Percentiles rank a stretch among this genome's conserved stretches.
These are phyloP conservation scores for Helicoverpa zea DNA, from an alignment of 1,140 invertebrate species.

Conservation along the genomic window DNA sequence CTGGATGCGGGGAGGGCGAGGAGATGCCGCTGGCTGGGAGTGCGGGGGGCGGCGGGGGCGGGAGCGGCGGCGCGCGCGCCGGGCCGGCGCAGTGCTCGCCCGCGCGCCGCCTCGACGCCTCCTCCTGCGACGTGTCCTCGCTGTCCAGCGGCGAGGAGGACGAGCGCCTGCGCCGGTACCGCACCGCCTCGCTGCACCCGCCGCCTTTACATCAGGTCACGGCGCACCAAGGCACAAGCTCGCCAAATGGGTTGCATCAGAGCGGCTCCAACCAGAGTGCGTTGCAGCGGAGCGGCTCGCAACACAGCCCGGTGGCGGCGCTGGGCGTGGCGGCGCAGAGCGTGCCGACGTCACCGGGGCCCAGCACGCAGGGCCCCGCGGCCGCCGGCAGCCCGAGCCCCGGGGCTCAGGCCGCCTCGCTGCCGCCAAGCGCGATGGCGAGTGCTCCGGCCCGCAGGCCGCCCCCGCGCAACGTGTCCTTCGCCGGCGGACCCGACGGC, in stretches of 20 bases:
- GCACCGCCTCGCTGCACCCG: constrained; percentile 70
- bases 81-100: constrained; percentile 82
- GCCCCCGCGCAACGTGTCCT: constrained; percentile 81
- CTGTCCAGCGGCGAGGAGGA: constrained; percentile 83
- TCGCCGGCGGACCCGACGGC: constrained; percentile 77
- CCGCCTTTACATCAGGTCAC: constrained; percentile 51
- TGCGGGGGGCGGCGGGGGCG: constrained; percentile 62
- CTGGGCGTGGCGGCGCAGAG: constrained; percentile 22
- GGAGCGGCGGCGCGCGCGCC: constrained; percentile 59
- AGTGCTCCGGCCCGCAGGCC: constrained; percentile 60
- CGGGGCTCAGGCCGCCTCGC: constrained; percentile 1
- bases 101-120: constrained; percentile 79
- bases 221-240: constrained; percentile 41
- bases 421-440: constrained; percentile 21
- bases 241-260: constrained; percentile 28
- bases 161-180: constrained; percentile 79
- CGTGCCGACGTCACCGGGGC: constrained; percentile 1
- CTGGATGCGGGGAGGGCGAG: constrained; percentile 78
- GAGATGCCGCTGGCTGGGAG: constrained; percentile 79
- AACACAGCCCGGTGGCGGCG: constrained; percentile 31
- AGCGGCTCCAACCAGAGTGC: constrained; percentile 42
- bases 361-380: constrained; percentile 26
- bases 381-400: constrained; percentile 38
- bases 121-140: constrained; percentile 82
- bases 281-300: constrained; percentile 24